Evolutionary conservation across 2,797 vertebrate species (phyloP), one percentile per base, ranked within the genome.

Genomic region (Todus mexicanus): DNA sequence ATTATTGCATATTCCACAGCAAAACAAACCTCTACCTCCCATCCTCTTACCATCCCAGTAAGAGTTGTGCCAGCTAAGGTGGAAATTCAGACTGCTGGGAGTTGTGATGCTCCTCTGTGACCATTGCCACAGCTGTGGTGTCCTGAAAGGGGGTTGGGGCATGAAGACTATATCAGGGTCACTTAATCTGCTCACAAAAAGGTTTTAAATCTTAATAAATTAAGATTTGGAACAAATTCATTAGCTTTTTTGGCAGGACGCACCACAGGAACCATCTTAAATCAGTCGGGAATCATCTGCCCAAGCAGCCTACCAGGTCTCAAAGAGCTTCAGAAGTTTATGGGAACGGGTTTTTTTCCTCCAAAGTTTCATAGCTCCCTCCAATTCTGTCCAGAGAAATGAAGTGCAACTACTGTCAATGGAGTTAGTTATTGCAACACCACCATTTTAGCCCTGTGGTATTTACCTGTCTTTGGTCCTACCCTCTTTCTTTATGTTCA

Each of bases 281-380:
- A 75, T 5, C n/a, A n/a, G 35, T 13, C 42, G 59, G 26, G 42
- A 71, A 53, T n/a, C 89, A 60, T 33, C 48, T 61, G 74, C 31
- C 69, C 76, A 51, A 70, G 43, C 43, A 74, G 51, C 61, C 35
- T 10, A 33, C n/a, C 29, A 64, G 86, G 88, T 95, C 89, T 61
- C 83, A 69, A 79, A 91, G 84, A 69, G 69, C 79, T 96, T n/a
- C 47, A 43, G 57, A 84, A 85, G 75, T 69, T 64, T 84, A 71
- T 54, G 74, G 68, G 43, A 92, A 85, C 69, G 50, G 57, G 63
- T 48, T 47, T 29, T 79, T 80, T 82, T 25, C 10, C 68, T 80
- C 51, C 31, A 68, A 26, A 50, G 27, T 29, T 48, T 73, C 86
- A 57, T 42, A 33, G 45, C 80, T 85, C 60, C 18, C 37, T 63